Evolutionary conservation across 2,113 vertebrate genomes (phyloP), one percentile per base, ranked within the genome.

Genomic region (Gnathonemus echidnorhynchus): DNA sequence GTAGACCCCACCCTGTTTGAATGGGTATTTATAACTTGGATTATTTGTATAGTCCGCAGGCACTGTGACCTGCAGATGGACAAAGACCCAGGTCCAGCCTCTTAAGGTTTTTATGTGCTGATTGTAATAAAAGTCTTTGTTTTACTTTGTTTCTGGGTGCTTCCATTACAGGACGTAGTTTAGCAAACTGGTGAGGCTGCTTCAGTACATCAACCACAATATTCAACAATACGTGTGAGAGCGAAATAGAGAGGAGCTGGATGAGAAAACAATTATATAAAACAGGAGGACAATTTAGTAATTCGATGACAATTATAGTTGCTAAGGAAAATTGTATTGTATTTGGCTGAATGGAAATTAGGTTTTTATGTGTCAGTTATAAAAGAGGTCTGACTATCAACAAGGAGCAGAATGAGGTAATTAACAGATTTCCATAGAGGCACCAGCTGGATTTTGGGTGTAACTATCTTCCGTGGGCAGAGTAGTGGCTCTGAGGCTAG

Each of bases 11-110:
- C 7, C 31, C 56, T 21, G 13, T 88, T 62, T 46, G 35, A 13
- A 39, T 8, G 31, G 15, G 17, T 89, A 31, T 89, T 89, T 86
- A 85, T 89, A 89, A 89, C 31, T 48, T 9, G 52, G 24, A 89
- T 62, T 52, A 17, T 84, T 42, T 49, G 6, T 13, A 31, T 31
- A 46, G 13, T 42, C 3, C 50, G 24, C 35, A 66, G 35, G n/a
- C 80, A 86, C 77, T 89, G 89, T 86, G 77, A 89, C 17, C 13
- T n/a, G 74, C 21, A 53, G 74, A 74, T 56, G 86, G 27, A 49
- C 24, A 77, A 8, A 6, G 86, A n/a, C 42, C 62, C 70, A 49
- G 2, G 24, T 19, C 31, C 24, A 24, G 10, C 39, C 83, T 85
- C 83, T 85, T 5, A 35, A 39, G 50, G 17, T 27, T 83, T 83